Evolutionary conservation across 2,113 vertebrate species (phyloP), one percentile per base, ranked within the genome.

Genomic region (Lophura nycthemera): DNA sequence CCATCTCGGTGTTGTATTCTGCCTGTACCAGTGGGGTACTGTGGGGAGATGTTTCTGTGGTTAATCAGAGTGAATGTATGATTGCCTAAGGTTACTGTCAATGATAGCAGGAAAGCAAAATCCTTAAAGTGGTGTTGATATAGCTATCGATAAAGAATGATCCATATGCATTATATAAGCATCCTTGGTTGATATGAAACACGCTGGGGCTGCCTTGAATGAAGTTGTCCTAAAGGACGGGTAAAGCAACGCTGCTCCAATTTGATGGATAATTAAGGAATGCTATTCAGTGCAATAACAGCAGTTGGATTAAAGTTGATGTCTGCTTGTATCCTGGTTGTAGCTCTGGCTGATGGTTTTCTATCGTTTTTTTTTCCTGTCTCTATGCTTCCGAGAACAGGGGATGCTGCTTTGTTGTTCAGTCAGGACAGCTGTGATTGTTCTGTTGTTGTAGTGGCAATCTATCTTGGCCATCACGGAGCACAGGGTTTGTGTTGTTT

Each of bases 391-490:
- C 82, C 47, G 18, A 13, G 21, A 15, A 67, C 40, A 40, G 7
- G 6, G 59, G 27, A 71, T 76, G 70, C 32, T 94, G 91, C 61
- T 88, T 47, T 76, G 80, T 69, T 90, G 60, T 57, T 83, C 36
- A 2, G 16, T 75, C 63, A 54, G 76, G 65, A 86, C 72, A 72
- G 77, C 61, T 66, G 34, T 45, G 18, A 17, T 11, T 36, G 63
- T 48, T 82, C 27, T 69, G n/a, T 17, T 65, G 40, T 10, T 65
- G 64, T 79, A 71, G 54, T 0, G 1, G n/a, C 36, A 20, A 10
- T 83, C 60, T 74, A 0, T 27, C 69, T 25, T 1, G 1, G 79
- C 47, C 59, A 15, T 47, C 0, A 0, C 0, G 0, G 30, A 54
- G 69, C 0, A 8, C 45, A 34, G 70, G 75, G n/a, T 57, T 94